Base-by-base conservation (phyloP, 1,140 invertebrate genomes). In the Lasioglossum albipes region DNA sequence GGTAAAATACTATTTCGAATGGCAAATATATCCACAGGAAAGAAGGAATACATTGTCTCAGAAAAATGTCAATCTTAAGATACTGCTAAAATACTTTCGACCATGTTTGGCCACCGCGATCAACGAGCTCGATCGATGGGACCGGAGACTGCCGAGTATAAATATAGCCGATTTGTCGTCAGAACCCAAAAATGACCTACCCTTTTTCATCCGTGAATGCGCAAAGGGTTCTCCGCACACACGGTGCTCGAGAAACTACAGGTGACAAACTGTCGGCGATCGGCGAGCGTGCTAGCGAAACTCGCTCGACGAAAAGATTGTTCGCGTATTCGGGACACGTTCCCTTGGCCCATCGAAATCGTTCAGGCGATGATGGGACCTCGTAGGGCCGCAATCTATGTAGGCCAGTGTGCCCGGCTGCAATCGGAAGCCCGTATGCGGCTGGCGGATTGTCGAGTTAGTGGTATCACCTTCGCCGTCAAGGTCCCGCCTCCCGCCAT, bases 361-460 rank as follows among this genome's bases (percentile, higher is more conserved):
- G n/a, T 59, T 31, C 16, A 0, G 52, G 36, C 62, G 64, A 54
- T 49, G 75, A 74, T 84, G 84, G 87, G 84, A 78, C 85, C 85
- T 89, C 85, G 80, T 75, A 62, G 75, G 42, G 64, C 52, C 69
- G 64, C 87, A 91, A 92, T 93, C 92, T 89, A 92, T 93, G 87
- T 93, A 90, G 92, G 91, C 79, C 91, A 90, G 79, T 78, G 80
- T 64, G 83, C 64, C 76, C 74, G 81, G 85, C 85, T 88, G 61
- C 76, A 91, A 91, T 91, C 89, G 88, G 75, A 84, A 88, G 75
- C 92, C 92, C 92, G 89, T 91, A 93, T 93, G 70, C 79, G 64
- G 65, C 76, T 82, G 79, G 83, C 71, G 54, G 67, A 57, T 82
- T 61, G 68, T 31, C n/a, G 65, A 84, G 66, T 82, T 61, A 49